Evolutionary conservation across 2,113 vertebrate species (phyloP).

Genomic region (Rattus rattus): DNA sequence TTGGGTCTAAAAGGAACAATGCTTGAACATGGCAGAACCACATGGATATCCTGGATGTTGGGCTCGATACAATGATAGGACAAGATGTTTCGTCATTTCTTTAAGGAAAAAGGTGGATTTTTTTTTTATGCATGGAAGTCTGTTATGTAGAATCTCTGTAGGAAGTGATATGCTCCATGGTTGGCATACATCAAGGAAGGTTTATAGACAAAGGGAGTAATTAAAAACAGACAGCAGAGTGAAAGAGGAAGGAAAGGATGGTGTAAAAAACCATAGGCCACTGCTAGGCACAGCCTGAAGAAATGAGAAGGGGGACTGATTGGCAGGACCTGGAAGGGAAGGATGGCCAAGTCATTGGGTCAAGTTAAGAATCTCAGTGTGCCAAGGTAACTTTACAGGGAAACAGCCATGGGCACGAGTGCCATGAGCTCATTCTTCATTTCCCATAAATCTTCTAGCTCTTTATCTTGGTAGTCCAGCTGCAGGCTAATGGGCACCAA

Average conservation of each 20-base stretch:
- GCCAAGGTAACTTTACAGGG: constrained; percentile 63
- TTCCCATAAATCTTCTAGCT: constrained; percentile 4
- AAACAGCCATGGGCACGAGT: constrained; percentile 35
- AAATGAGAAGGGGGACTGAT: not conserved
- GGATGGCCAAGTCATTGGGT: constrained; percentile 25
- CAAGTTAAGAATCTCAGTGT: constrained; percentile 42
- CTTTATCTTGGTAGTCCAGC: constrained; percentile 31
- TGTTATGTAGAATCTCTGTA: not conserved
- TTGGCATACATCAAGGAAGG: not conserved
- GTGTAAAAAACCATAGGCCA: not conserved
- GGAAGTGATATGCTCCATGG: not conserved
- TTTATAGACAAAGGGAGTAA: not conserved
- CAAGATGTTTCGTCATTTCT: constrained; percentile 29
- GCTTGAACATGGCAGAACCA: not conserved
- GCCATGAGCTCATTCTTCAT: constrained; percentile 28
- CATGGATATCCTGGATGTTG: not conserved
- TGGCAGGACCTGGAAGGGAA: not conserved
- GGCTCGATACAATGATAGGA: not conserved
- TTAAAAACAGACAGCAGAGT: not conserved
- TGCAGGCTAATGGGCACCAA: not conserved
- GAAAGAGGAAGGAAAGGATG: not conserved
- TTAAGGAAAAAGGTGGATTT: not conserved
- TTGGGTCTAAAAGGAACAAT: not conserved
- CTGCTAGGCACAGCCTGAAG: not conserved
- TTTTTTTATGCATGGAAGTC: not conserved